phyloP scores from a whole-genome alignment of 1,140 invertebrate genomes.

The Piezodorus guildinii region DNA sequence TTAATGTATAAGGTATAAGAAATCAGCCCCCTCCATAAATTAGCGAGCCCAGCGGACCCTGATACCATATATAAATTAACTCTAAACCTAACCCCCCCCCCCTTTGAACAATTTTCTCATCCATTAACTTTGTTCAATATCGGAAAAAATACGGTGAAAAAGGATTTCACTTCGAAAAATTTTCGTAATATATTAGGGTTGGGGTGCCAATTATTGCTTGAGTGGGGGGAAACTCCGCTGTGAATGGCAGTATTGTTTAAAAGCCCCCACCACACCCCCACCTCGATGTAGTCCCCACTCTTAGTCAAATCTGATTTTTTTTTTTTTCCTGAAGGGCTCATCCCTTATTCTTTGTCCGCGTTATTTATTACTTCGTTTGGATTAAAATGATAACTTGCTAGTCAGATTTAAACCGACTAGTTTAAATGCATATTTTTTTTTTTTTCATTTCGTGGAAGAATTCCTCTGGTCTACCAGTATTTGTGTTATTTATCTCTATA shows the following conservation, averaged over 20 bases:
- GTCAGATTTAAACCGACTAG: no score
- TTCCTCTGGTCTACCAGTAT: no score
- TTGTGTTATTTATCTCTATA: no score
- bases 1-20: conserved; percentile 3
- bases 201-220: conserved; percentile 9
- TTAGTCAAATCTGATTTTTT: no score
- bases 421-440: no score
- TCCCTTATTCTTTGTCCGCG: no score
- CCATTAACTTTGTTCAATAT: conserved; percentile 16
- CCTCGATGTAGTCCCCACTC: no score
- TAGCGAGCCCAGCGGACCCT: background rate
- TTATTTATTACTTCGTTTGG: no score
- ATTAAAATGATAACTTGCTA: no score
- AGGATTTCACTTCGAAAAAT: conserved; percentile 14
- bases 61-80: conserved; percentile 12
- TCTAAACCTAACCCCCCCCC: background rate
- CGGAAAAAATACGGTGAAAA: conserved; percentile 9
- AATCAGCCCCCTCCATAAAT: background rate
- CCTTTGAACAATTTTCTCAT: conserved; percentile 5
- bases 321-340: no score
- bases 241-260: conserved; percentile 16
- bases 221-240: background rate
- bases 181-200: conserved; percentile 13
- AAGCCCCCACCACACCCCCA: background rate
- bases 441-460: no score